These are phyloP conservation scores for Aythya baeri DNA, from an alignment of 2,113 vertebrate genomes.

Conservation along the genomic window DNA sequence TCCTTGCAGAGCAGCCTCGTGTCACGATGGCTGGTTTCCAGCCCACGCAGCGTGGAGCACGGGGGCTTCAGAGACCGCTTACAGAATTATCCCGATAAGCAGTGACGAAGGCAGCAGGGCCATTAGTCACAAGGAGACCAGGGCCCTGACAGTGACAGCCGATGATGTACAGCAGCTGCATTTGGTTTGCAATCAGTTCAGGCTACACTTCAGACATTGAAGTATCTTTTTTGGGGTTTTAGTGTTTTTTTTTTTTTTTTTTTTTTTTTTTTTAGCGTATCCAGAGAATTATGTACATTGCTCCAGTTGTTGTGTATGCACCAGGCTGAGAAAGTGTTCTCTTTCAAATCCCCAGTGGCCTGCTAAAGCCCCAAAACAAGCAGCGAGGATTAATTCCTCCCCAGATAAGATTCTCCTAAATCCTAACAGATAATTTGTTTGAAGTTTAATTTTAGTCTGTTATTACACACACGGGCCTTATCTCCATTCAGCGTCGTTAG, in stretches of 20 bases:
- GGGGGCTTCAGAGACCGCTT: neutral
- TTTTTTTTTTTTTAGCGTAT: neutral
- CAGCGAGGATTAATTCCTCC: constrained; percentile 71
- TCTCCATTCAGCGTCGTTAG: constrained; percentile 69
- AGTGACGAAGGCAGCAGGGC: neutral
- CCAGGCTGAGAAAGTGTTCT: constrained; percentile 40
- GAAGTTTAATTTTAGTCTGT: constrained; percentile 78
- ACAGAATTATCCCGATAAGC: constrained; percentile 6
- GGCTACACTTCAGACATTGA: constrained; percentile 54
- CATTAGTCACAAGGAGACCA: constrained; percentile 22
- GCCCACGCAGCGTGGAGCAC: neutral
- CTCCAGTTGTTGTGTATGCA: neutral
- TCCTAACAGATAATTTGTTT: constrained; percentile 76
- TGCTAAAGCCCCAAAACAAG: constrained; percentile 66
- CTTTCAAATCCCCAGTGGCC: constrained; percentile 49
- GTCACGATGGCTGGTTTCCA: neutral
- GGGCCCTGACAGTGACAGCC: constrained; percentile 55
- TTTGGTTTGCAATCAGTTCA: constrained; percentile 56
- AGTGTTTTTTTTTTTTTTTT: neutral
- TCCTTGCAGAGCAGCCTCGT: neutral
- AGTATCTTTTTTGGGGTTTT: neutral
- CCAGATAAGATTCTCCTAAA: constrained; percentile 69
- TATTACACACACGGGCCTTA: constrained; percentile 61
- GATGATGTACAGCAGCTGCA: constrained; percentile 60
- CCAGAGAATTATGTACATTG: neutral